Percentiles rank a stretch among this genome's conserved stretches.
Conservation (phyloP, 2,797 vertebrate genomes). For the Melanotaenia boesemani region DNA sequence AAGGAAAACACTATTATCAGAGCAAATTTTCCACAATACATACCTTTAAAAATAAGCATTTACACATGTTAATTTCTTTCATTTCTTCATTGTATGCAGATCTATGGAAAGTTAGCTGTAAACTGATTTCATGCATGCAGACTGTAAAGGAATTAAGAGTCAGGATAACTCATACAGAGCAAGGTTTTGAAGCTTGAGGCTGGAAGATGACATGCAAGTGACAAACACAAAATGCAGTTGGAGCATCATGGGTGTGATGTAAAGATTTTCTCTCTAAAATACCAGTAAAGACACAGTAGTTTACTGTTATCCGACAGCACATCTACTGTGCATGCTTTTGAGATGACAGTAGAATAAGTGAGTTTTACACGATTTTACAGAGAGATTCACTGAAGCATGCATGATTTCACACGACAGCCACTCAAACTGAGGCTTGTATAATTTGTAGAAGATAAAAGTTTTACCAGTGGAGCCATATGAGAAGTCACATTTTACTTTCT, state of each 20-base stretch:
- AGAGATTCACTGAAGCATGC: neutral
- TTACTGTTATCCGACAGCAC: neutral
- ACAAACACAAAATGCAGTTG: neutral
- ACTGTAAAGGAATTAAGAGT: neutral
- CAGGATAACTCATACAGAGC: conserved; percentile 5
- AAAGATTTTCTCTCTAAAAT: neutral
- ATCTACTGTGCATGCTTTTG: neutral
- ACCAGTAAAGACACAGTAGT: neutral
- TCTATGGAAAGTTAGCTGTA: neutral
- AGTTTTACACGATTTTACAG: neutral
- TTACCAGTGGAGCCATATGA: neutral
- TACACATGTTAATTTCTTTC: neutral
- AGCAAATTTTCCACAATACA: neutral
- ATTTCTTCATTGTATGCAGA: neutral
- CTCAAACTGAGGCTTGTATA: neutral
- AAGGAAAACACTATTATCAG: conserved; percentile 1
- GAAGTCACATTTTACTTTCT: neutral
- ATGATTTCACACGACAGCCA: neutral
- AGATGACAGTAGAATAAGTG: neutral
- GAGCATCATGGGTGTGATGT: neutral
- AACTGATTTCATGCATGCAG: neutral
- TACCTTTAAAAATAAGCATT: neutral
- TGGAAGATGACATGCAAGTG: neutral
- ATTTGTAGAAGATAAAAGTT: neutral
- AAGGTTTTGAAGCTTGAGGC: conserved; percentile 4